Evolutionary conservation across 2,113 vertebrate species (phyloP).

Genomic region (Istiophorus platypterus): DNA sequence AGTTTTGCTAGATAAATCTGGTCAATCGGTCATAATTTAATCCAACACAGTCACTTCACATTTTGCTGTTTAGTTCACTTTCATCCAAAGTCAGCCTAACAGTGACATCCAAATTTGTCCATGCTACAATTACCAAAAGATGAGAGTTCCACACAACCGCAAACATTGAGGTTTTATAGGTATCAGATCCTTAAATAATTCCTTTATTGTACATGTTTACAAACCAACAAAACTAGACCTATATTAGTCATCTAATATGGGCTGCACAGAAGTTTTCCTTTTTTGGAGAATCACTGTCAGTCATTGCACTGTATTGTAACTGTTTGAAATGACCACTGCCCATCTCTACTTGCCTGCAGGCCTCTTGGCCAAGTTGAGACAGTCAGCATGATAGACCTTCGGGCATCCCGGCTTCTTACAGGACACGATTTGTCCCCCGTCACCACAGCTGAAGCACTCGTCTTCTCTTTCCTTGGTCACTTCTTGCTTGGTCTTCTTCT

Average conservation of each 20-base stretch:
- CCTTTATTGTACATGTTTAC: no score
- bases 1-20: background rate
- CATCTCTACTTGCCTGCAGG: conserved; percentile 89
- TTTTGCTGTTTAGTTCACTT: background rate
- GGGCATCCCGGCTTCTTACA: conserved; percentile 98
- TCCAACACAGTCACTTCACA: background rate
- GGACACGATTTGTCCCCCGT: conserved; percentile 95
- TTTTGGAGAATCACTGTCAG: no score
- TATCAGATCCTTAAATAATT: no score
- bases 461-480: conserved; percentile 95
- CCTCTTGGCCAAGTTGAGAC: conserved; percentile 95
- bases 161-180: background rate
- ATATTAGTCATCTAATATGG: no score
- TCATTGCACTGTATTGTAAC: no score
- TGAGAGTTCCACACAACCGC: no score
- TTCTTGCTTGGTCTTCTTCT: conserved; percentile 91
- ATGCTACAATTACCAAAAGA: no score
- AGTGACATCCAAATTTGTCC: no score
- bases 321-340: no score
- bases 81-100: background rate
- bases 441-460: conserved; percentile 98
- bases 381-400: conserved; percentile 98
- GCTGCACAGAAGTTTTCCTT: no score
- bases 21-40: background rate
- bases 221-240: no score